Percentiles rank a stretch among this genome's conserved stretches.
These are phyloP conservation scores for Pantelozetes paolii DNA, from an alignment of 2,888 invertebrate genomes.

Conservation along the genomic window DNA sequence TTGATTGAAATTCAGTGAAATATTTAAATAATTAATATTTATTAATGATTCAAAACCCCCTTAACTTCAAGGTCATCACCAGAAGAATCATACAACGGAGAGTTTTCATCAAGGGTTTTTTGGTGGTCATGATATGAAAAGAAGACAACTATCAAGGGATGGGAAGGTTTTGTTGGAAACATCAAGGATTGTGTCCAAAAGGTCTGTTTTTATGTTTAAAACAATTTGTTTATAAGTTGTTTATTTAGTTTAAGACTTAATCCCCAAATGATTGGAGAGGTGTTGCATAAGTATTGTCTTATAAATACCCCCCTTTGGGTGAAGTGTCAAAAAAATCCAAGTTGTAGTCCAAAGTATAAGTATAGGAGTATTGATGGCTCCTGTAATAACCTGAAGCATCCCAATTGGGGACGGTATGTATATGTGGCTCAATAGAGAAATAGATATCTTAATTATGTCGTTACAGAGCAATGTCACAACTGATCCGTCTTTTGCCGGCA, in stretches of 20 bases:
- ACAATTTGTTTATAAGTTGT: background rate
- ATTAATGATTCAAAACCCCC: background rate
- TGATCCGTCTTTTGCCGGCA: constrained; percentile 72
- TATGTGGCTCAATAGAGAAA: background rate
- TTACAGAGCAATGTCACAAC: constrained; percentile 69
- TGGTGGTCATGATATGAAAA: constrained; percentile 40
- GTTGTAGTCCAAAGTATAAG: constrained; percentile 49
- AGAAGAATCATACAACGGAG: constrained; percentile 42
- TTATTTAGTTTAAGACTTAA: background rate
- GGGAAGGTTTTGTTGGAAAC: constrained; percentile 45
- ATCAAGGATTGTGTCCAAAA: constrained; percentile 38
- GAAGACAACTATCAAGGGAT: constrained; percentile 39
- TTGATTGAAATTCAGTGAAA: background rate
- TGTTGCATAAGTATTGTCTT: background rate
- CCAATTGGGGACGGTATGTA: constrained; percentile 64
- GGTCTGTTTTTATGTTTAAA: too few relatives aligned
- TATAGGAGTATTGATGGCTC: constrained; percentile 83
- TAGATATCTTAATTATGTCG: background rate
- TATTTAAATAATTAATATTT: background rate
- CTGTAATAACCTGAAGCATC: constrained; percentile 74
- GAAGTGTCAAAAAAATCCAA: constrained; percentile 56
- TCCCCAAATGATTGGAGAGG: background rate
- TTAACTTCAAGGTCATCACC: constrained; percentile 39
- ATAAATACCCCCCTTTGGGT: constrained; percentile 49
- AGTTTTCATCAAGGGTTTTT: constrained; percentile 46